Percentiles rank a stretch among this genome's conserved stretches.
Evolutionary conservation across 2,113 vertebrate species (phyloP).

Genomic region (Neolamprologus caudopunctatus): DNA sequence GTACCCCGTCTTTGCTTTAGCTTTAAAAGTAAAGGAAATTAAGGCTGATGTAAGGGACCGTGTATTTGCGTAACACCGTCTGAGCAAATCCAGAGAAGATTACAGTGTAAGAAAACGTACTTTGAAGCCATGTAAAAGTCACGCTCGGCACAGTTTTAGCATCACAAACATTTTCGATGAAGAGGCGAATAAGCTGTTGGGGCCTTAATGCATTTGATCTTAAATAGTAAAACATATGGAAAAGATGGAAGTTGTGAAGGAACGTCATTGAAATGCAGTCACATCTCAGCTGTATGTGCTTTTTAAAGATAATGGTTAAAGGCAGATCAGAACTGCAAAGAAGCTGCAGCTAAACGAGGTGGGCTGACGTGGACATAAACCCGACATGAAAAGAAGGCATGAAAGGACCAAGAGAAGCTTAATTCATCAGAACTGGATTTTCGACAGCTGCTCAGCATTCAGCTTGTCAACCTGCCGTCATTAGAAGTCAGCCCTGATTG

Average conservation of each 20-base stretch:
- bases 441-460: background rate
- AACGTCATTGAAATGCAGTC: background rate
- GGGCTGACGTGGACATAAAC: conserved; percentile 15
- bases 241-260: background rate
- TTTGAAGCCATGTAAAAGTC: background rate
- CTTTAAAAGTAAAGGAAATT: background rate
- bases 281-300: background rate
- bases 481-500: background rate
- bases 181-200: background rate
- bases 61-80: background rate
- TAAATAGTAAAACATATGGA: background rate
- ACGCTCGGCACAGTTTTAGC: background rate
- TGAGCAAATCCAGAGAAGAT: background rate
- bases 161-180: background rate
- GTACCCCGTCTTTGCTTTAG: background rate
- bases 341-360: background rate
- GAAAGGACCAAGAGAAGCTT: conserved; percentile 8
- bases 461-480: conserved; percentile 38
- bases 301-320: background rate
- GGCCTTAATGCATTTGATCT: background rate
- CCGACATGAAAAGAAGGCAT: conserved; percentile 23
- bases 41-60: background rate
- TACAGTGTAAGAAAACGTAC: background rate
- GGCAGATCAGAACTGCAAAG: background rate
- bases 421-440: conserved; percentile 29